Conservation (phyloP, 2,888 invertebrate species). For the Torymus aiolomorphi region DNA sequence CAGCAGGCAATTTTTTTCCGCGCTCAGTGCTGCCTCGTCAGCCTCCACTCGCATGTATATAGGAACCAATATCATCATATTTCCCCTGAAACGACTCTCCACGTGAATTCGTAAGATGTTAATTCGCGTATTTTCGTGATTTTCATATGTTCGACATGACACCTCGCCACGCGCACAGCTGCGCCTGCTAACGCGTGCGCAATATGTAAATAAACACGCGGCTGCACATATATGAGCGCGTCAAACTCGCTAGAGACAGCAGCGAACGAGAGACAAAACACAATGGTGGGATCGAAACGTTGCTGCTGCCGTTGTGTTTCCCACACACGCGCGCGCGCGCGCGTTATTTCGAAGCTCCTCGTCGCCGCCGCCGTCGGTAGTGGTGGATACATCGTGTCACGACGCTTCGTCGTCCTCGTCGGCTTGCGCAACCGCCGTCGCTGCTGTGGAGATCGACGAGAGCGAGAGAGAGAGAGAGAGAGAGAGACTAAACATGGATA, state of each 20-base stretch:
- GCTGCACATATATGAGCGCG: not conserved
- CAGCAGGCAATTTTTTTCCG: too few relatives aligned
- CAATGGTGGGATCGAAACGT: constrained; percentile 38
- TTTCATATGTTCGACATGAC: constrained; percentile 22
- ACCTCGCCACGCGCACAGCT: not conserved
- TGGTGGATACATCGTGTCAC: not conserved
- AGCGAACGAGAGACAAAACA: constrained; percentile 1
- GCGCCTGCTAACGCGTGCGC: not conserved
- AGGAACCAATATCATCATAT: constrained; percentile 24
- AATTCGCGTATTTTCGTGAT: constrained; percentile 9
- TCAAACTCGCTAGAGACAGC: not conserved
- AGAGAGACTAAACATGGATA: too few relatives aligned
- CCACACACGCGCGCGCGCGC: constrained; percentile 18
- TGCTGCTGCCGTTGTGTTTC: constrained; percentile 16
- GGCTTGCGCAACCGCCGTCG: too few relatives aligned
- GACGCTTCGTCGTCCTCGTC: too few relatives aligned
- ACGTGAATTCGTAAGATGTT: constrained; percentile 25
- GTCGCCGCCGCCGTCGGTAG: too few relatives aligned
- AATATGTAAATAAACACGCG: constrained; percentile 33
- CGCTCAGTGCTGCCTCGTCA: constrained; percentile 15
- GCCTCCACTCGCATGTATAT: not conserved
- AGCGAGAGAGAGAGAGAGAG: too few relatives aligned
- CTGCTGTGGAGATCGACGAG: too few relatives aligned
- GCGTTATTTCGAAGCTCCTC: constrained; percentile 2
- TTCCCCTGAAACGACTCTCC: not conserved